phyloP scores from a whole-genome alignment of 2,888 invertebrate species.

The Melanophora roralis region DNA sequence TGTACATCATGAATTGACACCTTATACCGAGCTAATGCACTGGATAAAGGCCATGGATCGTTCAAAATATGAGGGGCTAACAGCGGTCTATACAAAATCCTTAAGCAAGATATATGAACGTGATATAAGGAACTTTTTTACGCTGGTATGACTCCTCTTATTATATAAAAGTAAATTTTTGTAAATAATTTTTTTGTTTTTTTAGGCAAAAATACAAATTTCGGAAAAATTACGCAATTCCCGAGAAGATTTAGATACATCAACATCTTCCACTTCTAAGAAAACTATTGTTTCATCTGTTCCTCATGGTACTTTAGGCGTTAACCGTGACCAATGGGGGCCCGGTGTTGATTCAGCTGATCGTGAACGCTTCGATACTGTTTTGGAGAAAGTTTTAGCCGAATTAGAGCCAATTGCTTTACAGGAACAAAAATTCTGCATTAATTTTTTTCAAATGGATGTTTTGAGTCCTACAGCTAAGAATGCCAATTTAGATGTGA shows the following conservation, averaged over 20 bases:
- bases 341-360: constrained; percentile 81
- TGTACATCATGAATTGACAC: constrained; percentile 90
- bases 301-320: constrained; percentile 79
- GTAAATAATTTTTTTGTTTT: not conserved
- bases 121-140: constrained; percentile 81
- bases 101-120: constrained; percentile 93
- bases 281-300: constrained; percentile 74
- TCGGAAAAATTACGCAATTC: constrained; percentile 75
- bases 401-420: constrained; percentile 94
- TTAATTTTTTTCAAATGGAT: constrained; percentile 92
- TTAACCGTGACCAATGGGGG: constrained; percentile 82
- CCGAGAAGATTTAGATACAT: constrained; percentile 76
- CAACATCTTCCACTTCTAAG: constrained; percentile 76
- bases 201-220: constrained; percentile 74
- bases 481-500: constrained; percentile 80
- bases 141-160: constrained; percentile 66
- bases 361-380: constrained; percentile 81
- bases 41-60: constrained; percentile 93
- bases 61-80: constrained; percentile 87
- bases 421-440: constrained; percentile 96
- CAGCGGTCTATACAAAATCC: constrained; percentile 88
- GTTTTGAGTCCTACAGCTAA: constrained; percentile 79
- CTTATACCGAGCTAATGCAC: constrained; percentile 93
- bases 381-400: constrained; percentile 90
- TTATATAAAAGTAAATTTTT: not conserved